Conservation (phyloP, 2,888 invertebrate species). For the Aphodius sticticus region DNA sequence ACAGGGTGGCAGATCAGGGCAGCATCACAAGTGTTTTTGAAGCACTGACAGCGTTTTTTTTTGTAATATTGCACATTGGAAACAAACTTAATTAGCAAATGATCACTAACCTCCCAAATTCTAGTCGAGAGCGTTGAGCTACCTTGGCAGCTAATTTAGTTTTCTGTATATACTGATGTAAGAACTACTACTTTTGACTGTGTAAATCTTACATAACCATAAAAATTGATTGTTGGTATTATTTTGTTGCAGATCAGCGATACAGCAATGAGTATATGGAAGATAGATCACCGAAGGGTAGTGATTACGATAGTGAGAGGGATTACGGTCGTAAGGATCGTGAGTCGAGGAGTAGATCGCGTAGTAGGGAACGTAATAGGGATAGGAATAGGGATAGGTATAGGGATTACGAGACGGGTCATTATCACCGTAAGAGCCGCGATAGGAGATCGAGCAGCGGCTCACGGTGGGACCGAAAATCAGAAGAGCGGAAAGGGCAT, state of each 20-base stretch:
- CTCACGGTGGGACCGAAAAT: slow-evolving; percentile 57
- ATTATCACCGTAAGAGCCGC: slow-evolving; percentile 50
- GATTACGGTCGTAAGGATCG: slow-evolving; percentile 52
- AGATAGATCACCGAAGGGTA: slow-evolving; percentile 50
- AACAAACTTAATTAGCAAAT: no score
- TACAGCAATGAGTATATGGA: slow-evolving; percentile 48
- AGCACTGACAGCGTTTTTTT: no score
- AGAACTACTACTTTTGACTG: background rate
- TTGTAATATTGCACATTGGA: no score
- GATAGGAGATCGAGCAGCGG: slow-evolving; percentile 53
- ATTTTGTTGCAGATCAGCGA: slow-evolving; percentile 46
- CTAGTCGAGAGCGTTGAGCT: no score
- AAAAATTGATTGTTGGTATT: background rate
- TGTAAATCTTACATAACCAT: no score
- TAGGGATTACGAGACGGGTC: slow-evolving; percentile 51
- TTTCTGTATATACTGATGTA: no score
- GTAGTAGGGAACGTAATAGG: slow-evolving; percentile 51
- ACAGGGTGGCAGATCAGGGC: no score
- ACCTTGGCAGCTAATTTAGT: no score
- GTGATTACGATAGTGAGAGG: slow-evolving; percentile 57
- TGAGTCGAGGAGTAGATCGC: slow-evolving; percentile 52
- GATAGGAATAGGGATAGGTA: slow-evolving; percentile 51
- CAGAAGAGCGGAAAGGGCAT: slow-evolving; percentile 53
- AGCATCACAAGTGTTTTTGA: no score
- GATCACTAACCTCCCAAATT: no score